Base-by-base conservation (phyloP, 2,888 invertebrate genomes). In the Dione vanillae region DNA sequence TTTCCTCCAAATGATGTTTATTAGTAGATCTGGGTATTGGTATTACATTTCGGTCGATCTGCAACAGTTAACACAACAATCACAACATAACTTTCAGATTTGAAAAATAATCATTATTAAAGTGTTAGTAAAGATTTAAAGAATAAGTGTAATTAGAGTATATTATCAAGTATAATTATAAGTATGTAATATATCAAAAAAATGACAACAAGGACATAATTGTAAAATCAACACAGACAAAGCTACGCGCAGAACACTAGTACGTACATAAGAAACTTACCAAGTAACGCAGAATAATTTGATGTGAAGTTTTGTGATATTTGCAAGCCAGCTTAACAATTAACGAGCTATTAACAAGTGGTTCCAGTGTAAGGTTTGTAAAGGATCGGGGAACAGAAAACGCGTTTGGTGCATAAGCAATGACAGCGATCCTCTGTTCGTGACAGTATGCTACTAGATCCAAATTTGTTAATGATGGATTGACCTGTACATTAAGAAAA, bases 1-100 rank as follows among this genome's bases (percentile, higher is more conserved):
- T 95, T 73, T 94, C 86, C 51, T 83, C 79, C 5, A 95, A 89
- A 47, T 94, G 91, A 0, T 83, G 82, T 68, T 89, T 85, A 70
- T 94, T 95, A 0, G 91, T 88, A 0, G 95, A 94, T 81, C 95
- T 95, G 0, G 95, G 95, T 49, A 95, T 94, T 95, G n/a, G n/a
- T n/a, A n/a, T n/a, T n/a, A n/a, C n/a, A n/a, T n/a, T n/a, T n/a
- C n/a, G n/a, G n/a, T n/a, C 93, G 27, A 95, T 79, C 94, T 94
- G 81, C 8, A 82, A 59, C 9, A 20, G 14, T 43, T n/a, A n/a
- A n/a, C n/a, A n/a, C n/a, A n/a, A n/a, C n/a, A n/a, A n/a, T n/a
- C n/a, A n/a, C n/a, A n/a, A n/a, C n/a, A n/a, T n/a, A n/a, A n/a
- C n/a, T n/a, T n/a, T n/a, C n/a, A n/a, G 8, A 47, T n/a, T n/a